phyloP scores from a whole-genome alignment of 2,888 invertebrate species.

The Eupsilia transversa region DNA sequence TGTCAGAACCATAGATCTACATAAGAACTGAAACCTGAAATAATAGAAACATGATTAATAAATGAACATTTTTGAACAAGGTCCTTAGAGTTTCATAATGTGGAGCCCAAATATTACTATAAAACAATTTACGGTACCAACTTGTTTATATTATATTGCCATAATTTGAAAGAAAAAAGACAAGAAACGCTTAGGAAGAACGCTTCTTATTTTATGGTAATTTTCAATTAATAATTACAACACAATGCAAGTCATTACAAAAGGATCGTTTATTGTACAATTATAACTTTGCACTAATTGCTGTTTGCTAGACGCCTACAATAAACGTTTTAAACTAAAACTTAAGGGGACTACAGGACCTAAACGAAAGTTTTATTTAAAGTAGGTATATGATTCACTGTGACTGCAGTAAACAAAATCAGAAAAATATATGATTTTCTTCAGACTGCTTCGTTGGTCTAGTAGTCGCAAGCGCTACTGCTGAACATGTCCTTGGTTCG shows the following conservation, averaged over 20 bases:
- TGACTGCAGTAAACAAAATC: too few relatives aligned
- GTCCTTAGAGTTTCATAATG: neutral
- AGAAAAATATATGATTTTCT: too few relatives aligned
- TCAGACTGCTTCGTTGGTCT: too few relatives aligned
- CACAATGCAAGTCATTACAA: conserved; percentile 20
- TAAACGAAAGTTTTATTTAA: too few relatives aligned
- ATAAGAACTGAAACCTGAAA: neutral
- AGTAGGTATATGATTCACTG: too few relatives aligned
- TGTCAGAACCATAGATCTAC: too few relatives aligned
- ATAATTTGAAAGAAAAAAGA: neutral
- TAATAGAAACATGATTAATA: neutral
- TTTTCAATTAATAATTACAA: neutral
- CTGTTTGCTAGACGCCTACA: neutral
- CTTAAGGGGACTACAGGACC: too few relatives aligned
- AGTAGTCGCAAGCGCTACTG: too few relatives aligned
- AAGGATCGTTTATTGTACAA: conserved; percentile 13
- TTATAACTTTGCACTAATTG: conserved; percentile 7
- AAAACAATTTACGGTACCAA: too few relatives aligned
- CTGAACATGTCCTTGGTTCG: too few relatives aligned
- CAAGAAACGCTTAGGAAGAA: neutral
- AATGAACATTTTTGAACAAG: neutral
- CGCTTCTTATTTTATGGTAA: neutral
- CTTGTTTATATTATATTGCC: neutral
- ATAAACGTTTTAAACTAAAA: conserved; percentile 19
- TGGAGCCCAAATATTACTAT: neutral